phyloP scores from a whole-genome alignment of 2,797 vertebrate species.

The Poeciliopsis paucimaculata region DNA sequence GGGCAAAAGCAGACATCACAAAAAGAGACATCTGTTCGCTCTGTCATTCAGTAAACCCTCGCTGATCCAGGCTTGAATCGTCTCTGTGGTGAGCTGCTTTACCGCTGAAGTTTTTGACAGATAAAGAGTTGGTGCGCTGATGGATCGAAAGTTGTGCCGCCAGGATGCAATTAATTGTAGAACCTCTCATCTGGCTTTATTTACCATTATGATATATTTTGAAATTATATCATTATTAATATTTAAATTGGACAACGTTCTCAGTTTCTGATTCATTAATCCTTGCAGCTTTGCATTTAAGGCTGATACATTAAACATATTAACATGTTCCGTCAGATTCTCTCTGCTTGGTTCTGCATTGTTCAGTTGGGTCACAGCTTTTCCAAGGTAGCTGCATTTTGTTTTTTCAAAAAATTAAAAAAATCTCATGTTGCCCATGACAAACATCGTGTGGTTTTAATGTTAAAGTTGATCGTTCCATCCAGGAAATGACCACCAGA shows the following conservation, averaged over 20 bases:
- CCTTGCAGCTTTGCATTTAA: not conserved
- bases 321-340: not conserved
- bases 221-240: not conserved
- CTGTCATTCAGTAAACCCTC: not conserved
- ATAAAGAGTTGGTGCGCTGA: not conserved
- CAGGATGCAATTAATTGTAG: not conserved
- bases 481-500: not conserved
- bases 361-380: not conserved
- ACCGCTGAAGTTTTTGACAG: slow-evolving; percentile 10
- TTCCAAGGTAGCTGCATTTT: not conserved
- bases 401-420: not conserved
- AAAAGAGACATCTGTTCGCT: slow-evolving; percentile 23
- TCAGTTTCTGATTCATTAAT: not conserved
- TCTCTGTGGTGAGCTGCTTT: slow-evolving; percentile 58
- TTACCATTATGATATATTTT: not conserved
- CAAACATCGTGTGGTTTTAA: not conserved
- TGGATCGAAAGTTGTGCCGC: not conserved
- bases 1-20: slow-evolving; percentile 3
- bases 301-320: not conserved
- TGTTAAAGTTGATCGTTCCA: not conserved
- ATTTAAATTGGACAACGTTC: not conserved
- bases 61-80: slow-evolving; percentile 15
- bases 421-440: not conserved
- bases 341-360: not conserved
- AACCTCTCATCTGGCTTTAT: not conserved